These are phyloP conservation scores for Neolamprologus tretocephalus DNA, from an alignment of 2,113 vertebrate species.

Conservation along the genomic window DNA sequence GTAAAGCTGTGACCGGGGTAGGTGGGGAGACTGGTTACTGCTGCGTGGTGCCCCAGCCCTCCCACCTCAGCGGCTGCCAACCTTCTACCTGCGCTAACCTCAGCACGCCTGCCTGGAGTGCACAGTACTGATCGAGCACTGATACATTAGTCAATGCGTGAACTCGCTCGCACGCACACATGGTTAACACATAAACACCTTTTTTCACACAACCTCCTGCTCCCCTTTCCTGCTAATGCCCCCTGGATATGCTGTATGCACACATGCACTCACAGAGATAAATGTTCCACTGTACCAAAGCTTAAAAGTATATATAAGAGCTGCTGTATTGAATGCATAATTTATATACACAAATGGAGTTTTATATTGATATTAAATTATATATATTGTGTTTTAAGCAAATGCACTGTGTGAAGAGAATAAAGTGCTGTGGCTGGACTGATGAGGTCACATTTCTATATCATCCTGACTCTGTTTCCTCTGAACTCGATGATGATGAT, in stretches of 20 bases:
- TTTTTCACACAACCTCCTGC: not conserved
- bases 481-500: not conserved
- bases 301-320: constrained; percentile 63
- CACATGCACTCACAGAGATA: not conserved
- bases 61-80: constrained; percentile 62
- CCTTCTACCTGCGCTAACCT: constrained; percentile 83
- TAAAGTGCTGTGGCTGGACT: constrained; percentile 58
- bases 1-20: constrained; percentile 79
- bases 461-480: not conserved
- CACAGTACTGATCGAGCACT: constrained; percentile 76
- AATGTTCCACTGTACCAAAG: constrained; percentile 60
- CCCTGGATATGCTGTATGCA: not conserved
- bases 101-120: constrained; percentile 77
- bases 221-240: not conserved
- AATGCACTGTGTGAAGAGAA: constrained; percentile 66
- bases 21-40: constrained; percentile 85
- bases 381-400: constrained; percentile 67
- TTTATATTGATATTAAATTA: constrained; percentile 71
- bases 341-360: constrained; percentile 71
- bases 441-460: constrained; percentile 45
- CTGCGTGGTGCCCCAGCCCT: constrained; percentile 81
- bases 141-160: constrained; percentile 16
- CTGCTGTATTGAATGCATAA: constrained; percentile 68
- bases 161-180: not conserved
- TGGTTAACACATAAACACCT: not conserved